Conservation (phyloP, 2,888 invertebrate species). For the Nycteola revayana region DNA sequence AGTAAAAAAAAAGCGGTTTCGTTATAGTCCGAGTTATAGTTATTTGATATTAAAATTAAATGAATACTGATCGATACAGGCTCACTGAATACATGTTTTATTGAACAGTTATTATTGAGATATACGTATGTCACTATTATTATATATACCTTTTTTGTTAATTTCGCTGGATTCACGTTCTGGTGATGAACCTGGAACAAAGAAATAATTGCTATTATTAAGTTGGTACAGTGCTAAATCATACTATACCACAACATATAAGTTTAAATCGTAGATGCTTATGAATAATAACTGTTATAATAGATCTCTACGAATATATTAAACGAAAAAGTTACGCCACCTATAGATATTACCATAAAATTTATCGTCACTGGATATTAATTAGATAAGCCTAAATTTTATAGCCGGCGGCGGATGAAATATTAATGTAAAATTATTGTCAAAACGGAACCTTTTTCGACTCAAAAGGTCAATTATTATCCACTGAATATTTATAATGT, state of each 20-base stretch:
- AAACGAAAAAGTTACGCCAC: slow-evolving; percentile 22
- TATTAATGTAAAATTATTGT: slow-evolving; percentile 15
- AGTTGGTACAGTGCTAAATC: too few relatives aligned
- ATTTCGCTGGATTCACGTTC: slow-evolving; percentile 65
- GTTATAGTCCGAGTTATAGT: slow-evolving; percentile 43
- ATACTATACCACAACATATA: too few relatives aligned
- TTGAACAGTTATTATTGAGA: slow-evolving; percentile 14
- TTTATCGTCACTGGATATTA: slow-evolving; percentile 23
- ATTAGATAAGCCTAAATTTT: slow-evolving; percentile 21
- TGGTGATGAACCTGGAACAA: slow-evolving; percentile 69
- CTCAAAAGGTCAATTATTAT: slow-evolving; percentile 62
- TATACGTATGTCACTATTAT: too few relatives aligned
- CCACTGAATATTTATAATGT: slow-evolving; percentile 59
- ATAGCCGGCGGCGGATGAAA: slow-evolving; percentile 12
- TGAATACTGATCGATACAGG: slow-evolving; percentile 25
- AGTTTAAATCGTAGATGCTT: too few relatives aligned
- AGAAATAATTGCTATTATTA: too few relatives aligned
- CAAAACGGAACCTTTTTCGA: slow-evolving; percentile 50
- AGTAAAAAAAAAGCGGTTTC: slow-evolving; percentile 49
- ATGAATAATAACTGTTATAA: slow-evolving; percentile 25
- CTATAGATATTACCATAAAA: slow-evolving; percentile 8
- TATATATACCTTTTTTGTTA: slow-evolving; percentile 68
- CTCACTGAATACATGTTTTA: slow-evolving; percentile 36
- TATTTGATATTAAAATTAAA: slow-evolving; percentile 61
- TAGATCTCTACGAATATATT: slow-evolving; percentile 12